phyloP scores from a whole-genome alignment of 2,888 invertebrate species.

The Xanthorhoe spadicearia region DNA sequence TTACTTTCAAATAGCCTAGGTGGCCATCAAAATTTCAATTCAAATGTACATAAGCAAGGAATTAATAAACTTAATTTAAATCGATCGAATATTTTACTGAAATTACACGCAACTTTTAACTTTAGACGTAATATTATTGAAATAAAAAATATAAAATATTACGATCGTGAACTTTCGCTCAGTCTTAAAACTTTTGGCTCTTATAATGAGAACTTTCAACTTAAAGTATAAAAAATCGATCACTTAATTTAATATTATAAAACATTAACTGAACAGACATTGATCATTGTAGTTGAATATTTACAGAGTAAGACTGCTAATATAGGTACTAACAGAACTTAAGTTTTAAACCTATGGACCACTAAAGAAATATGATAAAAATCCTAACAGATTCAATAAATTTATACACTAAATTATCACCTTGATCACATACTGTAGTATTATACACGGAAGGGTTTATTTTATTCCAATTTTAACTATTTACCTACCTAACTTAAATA shows the following conservation, averaged over 20 bases:
- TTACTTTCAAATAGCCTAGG: conserved; percentile 2
- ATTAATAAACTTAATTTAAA: conserved; percentile 13
- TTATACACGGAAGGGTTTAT: conserved; percentile 63
- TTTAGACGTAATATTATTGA: conserved; percentile 10
- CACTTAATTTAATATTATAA: conserved; percentile 15
- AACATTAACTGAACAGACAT: conserved; percentile 42
- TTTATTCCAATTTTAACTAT: conserved; percentile 46
- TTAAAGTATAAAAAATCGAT: conserved; percentile 42
- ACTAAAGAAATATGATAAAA: conserved; percentile 54
- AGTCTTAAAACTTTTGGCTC: conserved; percentile 84
- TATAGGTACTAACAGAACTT: conserved; percentile 49
- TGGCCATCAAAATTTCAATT: conserved; percentile 5
- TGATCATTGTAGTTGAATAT: conserved; percentile 39
- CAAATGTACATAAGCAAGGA: conserved; percentile 2
- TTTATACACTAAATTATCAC: conserved; percentile 63
- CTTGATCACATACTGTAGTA: conserved; percentile 70
- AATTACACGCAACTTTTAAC: conserved; percentile 13
- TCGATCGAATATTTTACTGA: conserved; percentile 12
- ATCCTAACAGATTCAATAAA: conserved; percentile 63
- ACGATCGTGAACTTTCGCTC: conserved; percentile 72
- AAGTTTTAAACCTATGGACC: conserved; percentile 49
- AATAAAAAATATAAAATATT: conserved; percentile 46
- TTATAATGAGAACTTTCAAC: conserved; percentile 71
- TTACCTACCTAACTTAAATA: conserved; percentile 50
- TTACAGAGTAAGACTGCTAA: conserved; percentile 60